Conservation (phyloP, 2,888 invertebrate genomes). For the Eubasilissa splendida region DNA sequence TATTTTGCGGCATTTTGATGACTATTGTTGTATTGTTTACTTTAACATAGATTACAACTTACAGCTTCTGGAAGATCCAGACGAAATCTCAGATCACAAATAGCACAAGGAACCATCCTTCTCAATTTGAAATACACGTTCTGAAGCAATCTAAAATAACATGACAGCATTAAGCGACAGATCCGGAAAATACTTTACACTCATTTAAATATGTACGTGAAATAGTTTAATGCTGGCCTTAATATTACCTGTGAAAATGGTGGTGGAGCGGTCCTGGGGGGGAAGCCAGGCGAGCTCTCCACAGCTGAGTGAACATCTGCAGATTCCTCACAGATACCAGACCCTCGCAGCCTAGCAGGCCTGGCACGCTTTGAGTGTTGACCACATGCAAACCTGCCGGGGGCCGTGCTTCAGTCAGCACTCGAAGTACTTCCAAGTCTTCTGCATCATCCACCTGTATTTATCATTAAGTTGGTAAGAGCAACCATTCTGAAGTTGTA, state of each 20-base stretch:
- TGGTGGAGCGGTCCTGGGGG: slow-evolving; percentile 51
- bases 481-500: too few relatives aligned
- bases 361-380: slow-evolving; percentile 84
- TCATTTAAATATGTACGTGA: too few relatives aligned
- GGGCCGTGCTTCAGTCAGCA: slow-evolving; percentile 81
- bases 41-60: slow-evolving; percentile 58
- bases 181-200: too few relatives aligned
- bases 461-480: too few relatives aligned
- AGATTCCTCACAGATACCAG: slow-evolving; percentile 75
- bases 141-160: slow-evolving; percentile 73
- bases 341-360: slow-evolving; percentile 76
- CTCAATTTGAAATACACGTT: slow-evolving; percentile 92
- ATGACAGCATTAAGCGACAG: background rate
- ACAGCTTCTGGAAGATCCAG: slow-evolving; percentile 90
- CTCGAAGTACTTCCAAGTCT: slow-evolving; percentile 82
- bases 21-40: background rate
- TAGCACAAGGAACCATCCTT: slow-evolving; percentile 88
- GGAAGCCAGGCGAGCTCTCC: slow-evolving; percentile 64
- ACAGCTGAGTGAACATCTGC: slow-evolving; percentile 83
- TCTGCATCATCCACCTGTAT: slow-evolving; percentile 84
- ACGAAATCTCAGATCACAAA: slow-evolving; percentile 86
- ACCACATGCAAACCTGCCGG: slow-evolving; percentile 86
- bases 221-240: background rate
- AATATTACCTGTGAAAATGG: slow-evolving; percentile 68
- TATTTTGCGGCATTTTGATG: background rate